Conservation (phyloP, 2,797 vertebrate genomes). For the Eulemur rubriventer region DNA sequence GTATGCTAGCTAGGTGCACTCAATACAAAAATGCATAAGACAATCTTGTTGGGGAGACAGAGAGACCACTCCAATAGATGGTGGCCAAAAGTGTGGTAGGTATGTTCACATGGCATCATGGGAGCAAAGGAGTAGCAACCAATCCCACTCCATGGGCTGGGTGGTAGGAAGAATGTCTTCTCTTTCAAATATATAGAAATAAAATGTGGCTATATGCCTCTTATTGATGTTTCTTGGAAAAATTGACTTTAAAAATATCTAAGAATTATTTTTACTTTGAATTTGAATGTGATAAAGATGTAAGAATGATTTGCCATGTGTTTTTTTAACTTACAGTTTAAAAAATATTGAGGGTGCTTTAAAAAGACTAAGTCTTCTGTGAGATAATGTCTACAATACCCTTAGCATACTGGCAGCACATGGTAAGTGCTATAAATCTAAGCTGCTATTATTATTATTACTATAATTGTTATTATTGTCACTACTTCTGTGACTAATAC, state of each 20-base stretch:
- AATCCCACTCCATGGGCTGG: background rate
- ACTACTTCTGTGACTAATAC: background rate
- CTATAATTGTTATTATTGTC: background rate
- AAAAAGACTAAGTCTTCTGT: background rate
- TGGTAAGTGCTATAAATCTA: background rate
- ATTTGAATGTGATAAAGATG: background rate
- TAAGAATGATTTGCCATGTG: background rate
- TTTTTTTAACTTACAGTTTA: constrained; percentile 9
- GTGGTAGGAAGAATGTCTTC: background rate
- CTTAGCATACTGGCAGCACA: background rate
- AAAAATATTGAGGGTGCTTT: background rate
- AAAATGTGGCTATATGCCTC: background rate
- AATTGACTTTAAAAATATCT: background rate
- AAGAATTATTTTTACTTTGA: constrained; percentile 29
- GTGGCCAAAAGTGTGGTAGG: background rate
- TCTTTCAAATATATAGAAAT: background rate
- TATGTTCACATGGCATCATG: background rate
- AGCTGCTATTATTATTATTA: background rate
- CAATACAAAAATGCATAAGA: background rate
- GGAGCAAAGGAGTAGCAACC: background rate
- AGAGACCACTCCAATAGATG: background rate
- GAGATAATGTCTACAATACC: background rate
- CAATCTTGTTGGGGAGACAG: background rate
- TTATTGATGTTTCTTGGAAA: background rate
- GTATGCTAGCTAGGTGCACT: background rate